These are phyloP conservation scores for Ctenicera cuprea DNA, from an alignment of 2,888 invertebrate species.

Conservation along the genomic window DNA sequence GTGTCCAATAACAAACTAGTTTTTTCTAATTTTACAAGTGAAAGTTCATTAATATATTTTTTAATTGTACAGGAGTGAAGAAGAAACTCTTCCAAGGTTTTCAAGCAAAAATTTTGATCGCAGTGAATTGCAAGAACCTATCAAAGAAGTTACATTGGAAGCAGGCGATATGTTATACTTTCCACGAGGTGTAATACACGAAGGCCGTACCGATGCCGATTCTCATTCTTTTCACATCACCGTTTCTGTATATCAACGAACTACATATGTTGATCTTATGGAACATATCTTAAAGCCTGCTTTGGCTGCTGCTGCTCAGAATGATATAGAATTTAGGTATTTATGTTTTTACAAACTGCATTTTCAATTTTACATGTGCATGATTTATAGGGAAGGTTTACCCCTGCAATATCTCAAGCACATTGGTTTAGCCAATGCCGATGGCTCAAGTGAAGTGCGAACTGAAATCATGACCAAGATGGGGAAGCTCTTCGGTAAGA, in stretches of 20 bases:
- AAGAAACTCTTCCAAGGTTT: constrained; percentile 84
- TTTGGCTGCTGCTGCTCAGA: constrained; percentile 81
- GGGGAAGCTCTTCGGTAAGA: constrained; percentile 75
- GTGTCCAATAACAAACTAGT: too few relatives aligned
- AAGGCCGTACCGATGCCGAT: constrained; percentile 86
- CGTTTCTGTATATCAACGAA: constrained; percentile 92
- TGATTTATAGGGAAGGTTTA: constrained; percentile 76
- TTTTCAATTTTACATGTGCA: neutral
- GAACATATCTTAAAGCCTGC: constrained; percentile 87
- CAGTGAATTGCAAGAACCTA: constrained; percentile 85
- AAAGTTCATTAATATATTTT: neutral
- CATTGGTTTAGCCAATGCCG: constrained; percentile 83
- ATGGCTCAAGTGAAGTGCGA: constrained; percentile 72
- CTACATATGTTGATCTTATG: constrained; percentile 92
- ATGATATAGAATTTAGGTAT: constrained; percentile 80
- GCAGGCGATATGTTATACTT: constrained; percentile 96
- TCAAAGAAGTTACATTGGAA: constrained; percentile 85
- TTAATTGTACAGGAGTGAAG: constrained; percentile 67
- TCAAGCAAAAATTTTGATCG: constrained; percentile 88
- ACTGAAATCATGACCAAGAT: constrained; percentile 75
- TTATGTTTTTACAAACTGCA: constrained; percentile 64
- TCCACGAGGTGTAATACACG: constrained; percentile 91
- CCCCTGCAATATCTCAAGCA: constrained; percentile 86
- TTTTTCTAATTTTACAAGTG: too few relatives aligned
- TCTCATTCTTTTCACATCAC: constrained; percentile 96